Percentiles rank a stretch among this genome's conserved stretches.
phyloP scores from a whole-genome alignment of 2,888 invertebrate genomes.

The Timema podura region DNA sequence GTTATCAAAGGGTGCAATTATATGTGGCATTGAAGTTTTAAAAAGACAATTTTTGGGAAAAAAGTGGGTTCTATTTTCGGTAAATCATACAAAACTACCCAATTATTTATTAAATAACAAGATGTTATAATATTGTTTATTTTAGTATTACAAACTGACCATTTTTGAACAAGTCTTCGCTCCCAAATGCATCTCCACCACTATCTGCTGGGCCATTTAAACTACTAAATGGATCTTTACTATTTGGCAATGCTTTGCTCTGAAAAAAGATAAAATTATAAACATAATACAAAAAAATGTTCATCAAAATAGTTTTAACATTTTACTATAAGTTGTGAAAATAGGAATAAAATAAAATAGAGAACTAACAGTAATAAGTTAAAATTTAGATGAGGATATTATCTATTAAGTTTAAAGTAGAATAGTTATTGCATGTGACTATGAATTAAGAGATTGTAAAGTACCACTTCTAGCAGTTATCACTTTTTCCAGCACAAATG shows the following conservation, averaged over 20 bases:
- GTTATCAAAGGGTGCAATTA: too few species aligned
- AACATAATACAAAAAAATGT: too few species aligned
- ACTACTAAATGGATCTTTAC: constrained; percentile 46
- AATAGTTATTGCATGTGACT: not conserved
- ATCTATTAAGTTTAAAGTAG: not conserved
- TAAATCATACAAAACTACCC: too few species aligned
- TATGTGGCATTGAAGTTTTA: too few species aligned
- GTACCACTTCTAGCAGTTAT: not conserved
- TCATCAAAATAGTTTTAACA: too few species aligned
- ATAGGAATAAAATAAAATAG: not conserved
- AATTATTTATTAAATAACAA: too few species aligned
- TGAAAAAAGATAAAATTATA: constrained; percentile 35
- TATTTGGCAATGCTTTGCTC: constrained; percentile 33
- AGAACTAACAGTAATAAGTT: not conserved
- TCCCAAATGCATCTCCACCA: constrained; percentile 44
- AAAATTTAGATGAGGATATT: not conserved
- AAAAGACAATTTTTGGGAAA: too few species aligned
- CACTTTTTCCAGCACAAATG: too few species aligned
- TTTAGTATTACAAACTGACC: constrained; percentile 37
- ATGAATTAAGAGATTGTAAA: not conserved
- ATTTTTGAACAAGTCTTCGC: constrained; percentile 50
- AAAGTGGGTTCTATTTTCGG: too few species aligned
- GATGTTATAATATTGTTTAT: too few species aligned
- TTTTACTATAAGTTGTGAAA: not conserved
- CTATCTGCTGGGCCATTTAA: constrained; percentile 39